These are phyloP conservation scores for Trachymyrmex cornetzi DNA, from an alignment of 1,140 invertebrate genomes.

Conservation along the genomic window DNA sequence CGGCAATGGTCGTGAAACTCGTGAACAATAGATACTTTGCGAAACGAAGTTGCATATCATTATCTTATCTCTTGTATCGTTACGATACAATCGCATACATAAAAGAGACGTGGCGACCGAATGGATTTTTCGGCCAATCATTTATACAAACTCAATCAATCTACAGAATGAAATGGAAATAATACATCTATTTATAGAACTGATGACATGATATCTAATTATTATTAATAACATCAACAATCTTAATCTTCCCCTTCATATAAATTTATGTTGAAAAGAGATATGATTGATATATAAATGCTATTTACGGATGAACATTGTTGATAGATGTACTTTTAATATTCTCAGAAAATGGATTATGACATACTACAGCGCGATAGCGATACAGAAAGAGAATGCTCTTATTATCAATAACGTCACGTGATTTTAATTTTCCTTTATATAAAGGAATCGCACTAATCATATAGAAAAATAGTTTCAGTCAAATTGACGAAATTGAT, in stretches of 20 bases:
- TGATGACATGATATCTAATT: background rate
- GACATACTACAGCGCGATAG: background rate
- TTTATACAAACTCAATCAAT: background rate
- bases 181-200: conserved; percentile 17
- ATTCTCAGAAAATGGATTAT: background rate
- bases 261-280: background rate
- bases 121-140: conserved; percentile 5
- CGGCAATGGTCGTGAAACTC: conserved; percentile 27
- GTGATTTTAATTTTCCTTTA: no score
- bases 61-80: conserved; percentile 59
- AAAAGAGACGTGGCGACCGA: background rate
- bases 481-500: no score
- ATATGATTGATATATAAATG: background rate
- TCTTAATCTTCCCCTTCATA: background rate
- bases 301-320: background rate
- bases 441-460: no score
- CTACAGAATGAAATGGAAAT: background rate
- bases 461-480: no score
- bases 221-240: background rate
- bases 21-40: conserved; percentile 30
- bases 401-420: no score
- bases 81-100: conserved; percentile 9
- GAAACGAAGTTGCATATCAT: conserved; percentile 28
- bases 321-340: background rate
- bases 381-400: background rate